phyloP scores from a whole-genome alignment of 1,140 invertebrate species.

The Monomorium pharaonis region DNA sequence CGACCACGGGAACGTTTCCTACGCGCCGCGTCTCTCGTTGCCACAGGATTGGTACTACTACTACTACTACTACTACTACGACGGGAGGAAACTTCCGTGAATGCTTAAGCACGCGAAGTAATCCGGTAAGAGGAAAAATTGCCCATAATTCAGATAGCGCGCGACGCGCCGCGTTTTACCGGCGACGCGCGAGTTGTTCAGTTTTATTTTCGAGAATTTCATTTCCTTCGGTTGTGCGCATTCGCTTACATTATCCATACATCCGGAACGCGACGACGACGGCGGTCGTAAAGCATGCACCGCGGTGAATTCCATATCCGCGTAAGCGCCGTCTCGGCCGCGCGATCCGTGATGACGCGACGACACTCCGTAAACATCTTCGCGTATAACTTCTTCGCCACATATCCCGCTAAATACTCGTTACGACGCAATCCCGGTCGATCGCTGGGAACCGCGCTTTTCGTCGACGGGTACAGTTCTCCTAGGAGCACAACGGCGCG shows the following conservation, averaged over 20 bases:
- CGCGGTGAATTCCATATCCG: conserved; percentile 10
- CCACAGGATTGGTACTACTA: neutral
- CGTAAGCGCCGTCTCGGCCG: neutral
- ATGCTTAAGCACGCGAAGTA: conserved; percentile 4
- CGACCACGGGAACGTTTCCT: conserved; percentile 9
- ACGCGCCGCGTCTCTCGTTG: conserved; percentile 9
- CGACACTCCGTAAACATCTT: neutral
- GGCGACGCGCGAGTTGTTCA: no score
- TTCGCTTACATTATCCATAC: conserved; percentile 13
- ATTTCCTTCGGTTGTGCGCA: neutral
- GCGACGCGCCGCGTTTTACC: conserved; percentile 16
- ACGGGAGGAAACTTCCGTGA: neutral
- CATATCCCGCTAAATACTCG: conserved; percentile 5
- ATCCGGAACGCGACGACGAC: neutral
- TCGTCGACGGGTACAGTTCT: neutral
- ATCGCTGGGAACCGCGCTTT: conserved; percentile 50
- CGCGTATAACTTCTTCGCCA: neutral
- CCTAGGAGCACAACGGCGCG: neutral
- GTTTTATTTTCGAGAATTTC: conserved; percentile 34
- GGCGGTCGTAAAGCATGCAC: conserved; percentile 5
- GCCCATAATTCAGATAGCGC: conserved; percentile 19
- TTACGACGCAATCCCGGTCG: neutral
- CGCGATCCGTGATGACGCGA: no score
- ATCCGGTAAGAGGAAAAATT: conserved; percentile 31
- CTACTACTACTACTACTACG: no score